These are phyloP conservation scores for Brenthis daphne DNA, from an alignment of 2,888 invertebrate species.

Conservation along the genomic window DNA sequence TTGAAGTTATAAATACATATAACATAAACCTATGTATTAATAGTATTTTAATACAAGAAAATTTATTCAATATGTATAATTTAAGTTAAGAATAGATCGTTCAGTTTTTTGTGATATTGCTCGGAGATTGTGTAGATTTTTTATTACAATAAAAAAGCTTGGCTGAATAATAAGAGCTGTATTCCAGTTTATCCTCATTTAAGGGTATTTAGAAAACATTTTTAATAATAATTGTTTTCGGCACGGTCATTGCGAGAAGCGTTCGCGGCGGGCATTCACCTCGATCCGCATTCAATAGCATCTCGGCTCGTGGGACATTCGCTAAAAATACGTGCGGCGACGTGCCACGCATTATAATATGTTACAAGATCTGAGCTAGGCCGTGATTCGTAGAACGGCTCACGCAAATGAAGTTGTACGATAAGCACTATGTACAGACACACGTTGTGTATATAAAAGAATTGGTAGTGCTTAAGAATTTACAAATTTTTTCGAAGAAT, in stretches of 20 bases:
- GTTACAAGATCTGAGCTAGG: constrained; percentile 18
- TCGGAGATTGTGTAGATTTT: too few species aligned
- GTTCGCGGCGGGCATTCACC: constrained; percentile 48
- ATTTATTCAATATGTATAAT: too few species aligned
- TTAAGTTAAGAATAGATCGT: too few species aligned
- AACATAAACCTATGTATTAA: too few species aligned
- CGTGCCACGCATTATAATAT: constrained; percentile 47
- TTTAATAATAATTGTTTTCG: constrained; percentile 29
- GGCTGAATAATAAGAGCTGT: too few species aligned
- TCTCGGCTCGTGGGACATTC: constrained; percentile 46
- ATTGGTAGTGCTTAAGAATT: not conserved
- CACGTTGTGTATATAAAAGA: not conserved
- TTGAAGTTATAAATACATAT: too few species aligned
- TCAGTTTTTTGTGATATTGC: too few species aligned
- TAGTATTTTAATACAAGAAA: too few species aligned
- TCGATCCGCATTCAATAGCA: constrained; percentile 44
- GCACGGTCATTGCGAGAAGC: constrained; percentile 40
- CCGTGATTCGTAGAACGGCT: not conserved
- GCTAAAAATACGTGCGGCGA: constrained; percentile 56
- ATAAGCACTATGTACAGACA: not conserved
- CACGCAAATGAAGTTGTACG: not conserved
- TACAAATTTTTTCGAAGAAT: constrained; percentile 4
- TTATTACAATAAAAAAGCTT: too few species aligned
- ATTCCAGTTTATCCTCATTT: not conserved
- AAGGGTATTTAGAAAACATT: constrained; percentile 20